These are phyloP conservation scores for Heliconius ethilla DNA, from an alignment of 2,888 invertebrate genomes.

Conservation along the genomic window DNA sequence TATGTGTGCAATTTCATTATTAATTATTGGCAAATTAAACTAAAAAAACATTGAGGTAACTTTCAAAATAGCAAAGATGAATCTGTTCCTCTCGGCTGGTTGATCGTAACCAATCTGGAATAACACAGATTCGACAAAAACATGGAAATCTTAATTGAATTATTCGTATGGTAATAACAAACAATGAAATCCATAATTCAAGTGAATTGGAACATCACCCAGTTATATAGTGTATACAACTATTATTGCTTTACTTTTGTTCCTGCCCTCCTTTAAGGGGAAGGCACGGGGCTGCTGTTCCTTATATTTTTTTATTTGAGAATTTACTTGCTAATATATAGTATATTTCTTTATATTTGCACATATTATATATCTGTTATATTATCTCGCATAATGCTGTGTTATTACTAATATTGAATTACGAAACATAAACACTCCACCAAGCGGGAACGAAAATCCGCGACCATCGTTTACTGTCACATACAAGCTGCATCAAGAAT, in stretches of 20 bases:
- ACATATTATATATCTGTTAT: not conserved
- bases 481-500: too few relatives aligned
- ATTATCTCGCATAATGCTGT: not conserved
- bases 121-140: constrained; percentile 48
- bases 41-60: constrained; percentile 21
- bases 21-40: not conserved
- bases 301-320: not conserved
- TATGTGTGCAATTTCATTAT: not conserved
- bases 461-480: too few relatives aligned
- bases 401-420: not conserved
- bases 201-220: not conserved
- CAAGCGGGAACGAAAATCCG: too few relatives aligned
- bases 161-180: constrained; percentile 63
- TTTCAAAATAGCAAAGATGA: constrained; percentile 31
- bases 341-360: not conserved
- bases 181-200: not conserved
- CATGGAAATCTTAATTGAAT: constrained; percentile 60
- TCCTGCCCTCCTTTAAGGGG: too few relatives aligned
- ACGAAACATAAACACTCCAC: too few relatives aligned
- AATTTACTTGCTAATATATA: not conserved
- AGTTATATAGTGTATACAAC: not conserved
- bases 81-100: constrained; percentile 31
- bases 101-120: constrained; percentile 37
- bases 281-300: not conserved
- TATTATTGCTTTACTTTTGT: too few relatives aligned